A percentile compares a stretch with the other conserved stretches of the same genome.
Conservation (phyloP, 2,797 vertebrate genomes). For the Acrocephalus scirpaceus region DNA sequence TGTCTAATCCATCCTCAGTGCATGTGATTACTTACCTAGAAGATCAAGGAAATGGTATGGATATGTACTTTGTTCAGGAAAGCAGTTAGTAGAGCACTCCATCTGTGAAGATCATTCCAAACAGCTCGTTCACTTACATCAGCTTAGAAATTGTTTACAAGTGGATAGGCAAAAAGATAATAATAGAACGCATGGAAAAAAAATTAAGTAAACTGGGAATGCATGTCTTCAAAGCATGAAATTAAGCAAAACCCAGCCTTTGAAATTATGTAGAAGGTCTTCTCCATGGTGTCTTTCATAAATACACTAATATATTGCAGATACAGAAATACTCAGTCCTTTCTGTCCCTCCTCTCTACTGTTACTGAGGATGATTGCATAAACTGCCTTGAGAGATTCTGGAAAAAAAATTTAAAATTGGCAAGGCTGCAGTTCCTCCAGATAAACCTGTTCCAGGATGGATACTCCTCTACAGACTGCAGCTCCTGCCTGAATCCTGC, state of each 20-base stretch:
- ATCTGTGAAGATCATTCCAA: slow-evolving; percentile 7
- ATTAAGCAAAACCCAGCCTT: background rate
- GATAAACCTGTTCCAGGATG: background rate
- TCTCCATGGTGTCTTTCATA: background rate
- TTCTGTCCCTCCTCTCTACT: background rate
- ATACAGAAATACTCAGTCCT: background rate
- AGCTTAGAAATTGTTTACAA: slow-evolving; percentile 6
- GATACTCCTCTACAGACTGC: rapidly evolving
- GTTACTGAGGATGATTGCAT: background rate
- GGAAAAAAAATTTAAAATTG: background rate
- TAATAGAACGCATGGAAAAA: background rate
- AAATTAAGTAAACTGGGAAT: background rate
- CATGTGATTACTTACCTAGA: background rate
- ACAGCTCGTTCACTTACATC: background rate
- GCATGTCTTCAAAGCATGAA: background rate
- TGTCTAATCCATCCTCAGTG: slow-evolving; percentile 14
- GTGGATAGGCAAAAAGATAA: background rate
- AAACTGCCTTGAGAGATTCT: background rate
- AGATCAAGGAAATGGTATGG: background rate
- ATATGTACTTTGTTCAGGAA: background rate
- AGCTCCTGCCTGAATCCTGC: background rate
- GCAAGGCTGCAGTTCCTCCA: background rate
- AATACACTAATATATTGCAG: background rate
- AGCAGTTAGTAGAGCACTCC: background rate
- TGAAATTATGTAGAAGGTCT: background rate